Base-by-base conservation (phyloP, 2,888 invertebrate species). In the Rhingia rostrata region DNA sequence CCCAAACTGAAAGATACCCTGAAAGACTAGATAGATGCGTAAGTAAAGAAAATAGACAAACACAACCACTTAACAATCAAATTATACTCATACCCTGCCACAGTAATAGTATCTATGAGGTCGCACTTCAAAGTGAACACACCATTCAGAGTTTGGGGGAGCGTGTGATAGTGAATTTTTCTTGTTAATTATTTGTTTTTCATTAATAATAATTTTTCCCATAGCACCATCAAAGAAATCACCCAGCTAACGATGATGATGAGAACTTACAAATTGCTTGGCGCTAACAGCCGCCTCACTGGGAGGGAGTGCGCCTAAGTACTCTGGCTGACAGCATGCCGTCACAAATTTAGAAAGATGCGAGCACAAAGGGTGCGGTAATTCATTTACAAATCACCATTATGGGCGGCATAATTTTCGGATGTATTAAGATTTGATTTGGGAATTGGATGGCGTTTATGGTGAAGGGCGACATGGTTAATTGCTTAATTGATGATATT, bases 331-430 rank as follows among this genome's bases (percentile, higher is more conserved):
- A 80, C 80, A 80, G 80, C 66, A 74, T 49, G 49, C n/a, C 22
- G 74, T 74, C 80, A 79, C 22, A 66, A 79, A 47, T 60, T 77
- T 54, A 10, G 30, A 73, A 22, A 2, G 61, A 80, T 43, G 61
- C 53, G 30, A 61, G 51, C 41, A 22, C 22, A 80, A 74, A 66
- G 73, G 67, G 80, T 80, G 61, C 7, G 73, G 67, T 80, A 72
- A 72, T 53, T 33, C 14, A 53, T 41, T 22, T 47, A 61, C 60
- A 67, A 58, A 66, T 58, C 53, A 61, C 41, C 30, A 41, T 73
- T n/a, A 35, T 47, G 41, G 67, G 66, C 49, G 49, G 39, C 37
- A 53, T 39, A 56, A 58, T 39, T 79, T 45, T 54, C 39, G 60
- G 37, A 72, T 45, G 64, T 60, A 43, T 72, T 45, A n/a, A 49